These are phyloP conservation scores for Creontiades dilutus DNA, from an alignment of 2,888 invertebrate species.

Conservation along the genomic window DNA sequence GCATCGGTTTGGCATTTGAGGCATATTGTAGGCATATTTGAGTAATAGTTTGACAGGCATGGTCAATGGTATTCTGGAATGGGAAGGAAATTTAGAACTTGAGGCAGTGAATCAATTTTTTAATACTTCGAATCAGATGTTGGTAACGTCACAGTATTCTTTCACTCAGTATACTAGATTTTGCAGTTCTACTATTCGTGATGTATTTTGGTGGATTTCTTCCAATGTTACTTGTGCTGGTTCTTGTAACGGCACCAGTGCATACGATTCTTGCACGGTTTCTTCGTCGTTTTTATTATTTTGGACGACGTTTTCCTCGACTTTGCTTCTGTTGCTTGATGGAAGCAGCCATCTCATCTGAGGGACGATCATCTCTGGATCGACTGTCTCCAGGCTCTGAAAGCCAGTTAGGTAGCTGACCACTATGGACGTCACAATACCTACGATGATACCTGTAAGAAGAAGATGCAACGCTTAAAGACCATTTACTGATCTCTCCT, in stretches of 20 bases:
- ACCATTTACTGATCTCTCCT: not conserved
- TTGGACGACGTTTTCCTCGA: not conserved
- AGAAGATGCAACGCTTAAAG: not conserved
- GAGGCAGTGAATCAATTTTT: too few species aligned
- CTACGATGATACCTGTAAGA: constrained; percentile 15
- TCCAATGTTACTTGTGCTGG: not conserved
- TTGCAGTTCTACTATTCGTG: too few species aligned
- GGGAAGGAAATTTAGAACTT: too few species aligned
- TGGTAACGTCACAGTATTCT: too few species aligned
- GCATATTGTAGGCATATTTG: too few species aligned
- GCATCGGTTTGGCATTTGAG: too few species aligned
- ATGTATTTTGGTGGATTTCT: not conserved
- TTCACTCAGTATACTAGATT: too few species aligned
- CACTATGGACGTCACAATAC: not conserved
- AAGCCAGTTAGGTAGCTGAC: constrained; percentile 28
- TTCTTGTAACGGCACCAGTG: not conserved
- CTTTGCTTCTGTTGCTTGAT: not conserved
- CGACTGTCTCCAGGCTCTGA: constrained; percentile 45
- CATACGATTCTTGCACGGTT: not conserved
- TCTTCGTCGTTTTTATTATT: not conserved
- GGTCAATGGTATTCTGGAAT: too few species aligned
- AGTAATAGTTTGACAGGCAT: too few species aligned
- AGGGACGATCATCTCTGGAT: constrained; percentile 51
- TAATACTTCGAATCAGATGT: too few species aligned
- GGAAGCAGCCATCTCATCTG: constrained; percentile 49